Percentiles rank a stretch among this genome's conserved stretches.
phyloP scores from a whole-genome alignment of 2,888 invertebrate genomes.

The Philereme transversata region DNA sequence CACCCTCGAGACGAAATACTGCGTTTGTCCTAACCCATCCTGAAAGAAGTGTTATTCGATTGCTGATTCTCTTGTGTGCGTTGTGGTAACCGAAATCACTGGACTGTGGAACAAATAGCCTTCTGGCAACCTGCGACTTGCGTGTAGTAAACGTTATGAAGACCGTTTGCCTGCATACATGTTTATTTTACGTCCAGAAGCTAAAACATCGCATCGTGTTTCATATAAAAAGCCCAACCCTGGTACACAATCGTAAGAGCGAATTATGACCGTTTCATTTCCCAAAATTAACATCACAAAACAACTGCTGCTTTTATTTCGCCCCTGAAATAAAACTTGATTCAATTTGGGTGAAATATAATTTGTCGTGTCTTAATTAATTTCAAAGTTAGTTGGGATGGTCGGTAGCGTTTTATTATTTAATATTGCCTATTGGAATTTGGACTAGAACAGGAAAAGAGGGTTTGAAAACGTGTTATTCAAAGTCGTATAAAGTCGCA shows the following conservation, averaged over 20 bases:
- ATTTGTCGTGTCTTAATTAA: conserved; percentile 65
- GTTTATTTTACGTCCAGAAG: conserved; percentile 13
- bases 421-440: conserved; percentile 49
- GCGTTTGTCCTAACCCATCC: conserved; percentile 11
- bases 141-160: no score
- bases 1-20: conserved; percentile 8
- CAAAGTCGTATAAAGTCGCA: no score
- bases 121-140: no score
- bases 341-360: conserved; percentile 59
- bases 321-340: conserved; percentile 56
- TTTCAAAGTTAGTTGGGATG: conserved; percentile 60
- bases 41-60: no score
- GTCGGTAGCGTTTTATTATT: conserved; percentile 42
- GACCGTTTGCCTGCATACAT: neutral
- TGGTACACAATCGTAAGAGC: conserved; percentile 22
- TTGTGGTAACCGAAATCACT: no score
- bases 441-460: conserved; percentile 1
- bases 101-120: no score
- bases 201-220: conserved; percentile 11
- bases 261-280: conserved; percentile 41
- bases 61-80: no score
- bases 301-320: conserved; percentile 53
- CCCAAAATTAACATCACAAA: conserved; percentile 57
- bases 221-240: conserved; percentile 25
- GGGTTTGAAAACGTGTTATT: no score